Conservation (phyloP, 2,113 vertebrate species). For the Pedetes capensis region DNA sequence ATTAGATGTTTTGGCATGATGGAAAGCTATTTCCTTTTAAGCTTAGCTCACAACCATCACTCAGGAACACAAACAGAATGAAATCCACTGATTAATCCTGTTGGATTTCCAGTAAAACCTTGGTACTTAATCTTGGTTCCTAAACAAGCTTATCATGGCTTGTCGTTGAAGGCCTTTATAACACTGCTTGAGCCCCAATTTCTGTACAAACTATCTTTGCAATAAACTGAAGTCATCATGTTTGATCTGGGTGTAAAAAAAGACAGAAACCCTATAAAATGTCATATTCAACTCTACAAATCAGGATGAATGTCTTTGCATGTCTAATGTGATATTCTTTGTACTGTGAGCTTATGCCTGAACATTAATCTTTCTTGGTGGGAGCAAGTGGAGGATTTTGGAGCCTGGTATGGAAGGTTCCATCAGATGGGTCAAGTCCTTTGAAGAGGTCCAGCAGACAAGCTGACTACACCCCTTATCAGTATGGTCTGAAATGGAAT, state of each 20-base stretch:
- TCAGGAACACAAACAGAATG: neutral
- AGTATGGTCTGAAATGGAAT: neutral
- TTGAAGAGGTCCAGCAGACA: neutral
- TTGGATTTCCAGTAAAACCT: neutral
- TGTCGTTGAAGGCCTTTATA: neutral
- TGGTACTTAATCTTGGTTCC: neutral
- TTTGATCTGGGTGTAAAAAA: neutral
- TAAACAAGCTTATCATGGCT: neutral
- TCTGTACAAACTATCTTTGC: neutral
- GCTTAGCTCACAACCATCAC: neutral
- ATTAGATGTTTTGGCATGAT: neutral
- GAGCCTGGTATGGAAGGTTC: neutral
- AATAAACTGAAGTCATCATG: neutral
- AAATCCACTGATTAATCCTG: neutral
- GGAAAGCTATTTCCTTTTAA: conserved; percentile 17
- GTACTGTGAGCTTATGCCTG: neutral
- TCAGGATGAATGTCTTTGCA: neutral
- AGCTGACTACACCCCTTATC: neutral
- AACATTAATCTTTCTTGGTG: neutral
- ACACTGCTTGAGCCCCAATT: neutral
- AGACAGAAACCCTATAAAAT: neutral
- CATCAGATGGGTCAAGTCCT: neutral
- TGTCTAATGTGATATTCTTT: neutral
- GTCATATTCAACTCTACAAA: neutral
- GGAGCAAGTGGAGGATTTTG: neutral